phyloP scores from a whole-genome alignment of 2,797 vertebrate genomes.

The Podarcis lilfordi region DNA sequence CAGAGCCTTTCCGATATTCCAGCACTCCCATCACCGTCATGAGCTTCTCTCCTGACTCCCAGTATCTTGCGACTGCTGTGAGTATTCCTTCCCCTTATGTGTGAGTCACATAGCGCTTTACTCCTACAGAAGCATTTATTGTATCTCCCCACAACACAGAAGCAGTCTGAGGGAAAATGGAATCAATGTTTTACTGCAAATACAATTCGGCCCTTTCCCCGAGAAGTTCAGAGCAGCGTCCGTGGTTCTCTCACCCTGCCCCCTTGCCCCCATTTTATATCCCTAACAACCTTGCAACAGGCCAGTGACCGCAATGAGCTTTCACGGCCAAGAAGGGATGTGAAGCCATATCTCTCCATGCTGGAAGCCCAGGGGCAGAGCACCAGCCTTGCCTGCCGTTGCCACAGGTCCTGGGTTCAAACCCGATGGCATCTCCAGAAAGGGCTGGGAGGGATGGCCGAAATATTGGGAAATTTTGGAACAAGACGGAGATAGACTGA shows the following conservation, averaged over 20 bases:
- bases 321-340: background rate
- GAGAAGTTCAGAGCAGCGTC: background rate
- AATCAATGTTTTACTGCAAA: no score
- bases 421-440: no score
- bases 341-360: no score
- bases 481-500: no score
- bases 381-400: no score
- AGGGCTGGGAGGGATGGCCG: no score
- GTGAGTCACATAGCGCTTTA: fast-evolving
- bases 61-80: conserved; percentile 92
- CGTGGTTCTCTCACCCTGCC: background rate
- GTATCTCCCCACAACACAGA: background rate
- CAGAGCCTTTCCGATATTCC: conserved; percentile 81
- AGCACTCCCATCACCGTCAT: conserved; percentile 84
- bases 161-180: background rate
- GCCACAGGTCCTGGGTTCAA: no score
- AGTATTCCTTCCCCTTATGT: conserved; percentile 52
- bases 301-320: background rate
- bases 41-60: conserved; percentile 88
- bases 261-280: background rate
- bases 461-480: no score
- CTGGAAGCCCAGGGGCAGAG: no score
- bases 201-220: background rate
- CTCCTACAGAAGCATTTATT: background rate
- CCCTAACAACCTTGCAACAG: background rate